These are phyloP conservation scores for Colossoma macropomum DNA, from an alignment of 2,113 vertebrate species.

Conservation along the genomic window DNA sequence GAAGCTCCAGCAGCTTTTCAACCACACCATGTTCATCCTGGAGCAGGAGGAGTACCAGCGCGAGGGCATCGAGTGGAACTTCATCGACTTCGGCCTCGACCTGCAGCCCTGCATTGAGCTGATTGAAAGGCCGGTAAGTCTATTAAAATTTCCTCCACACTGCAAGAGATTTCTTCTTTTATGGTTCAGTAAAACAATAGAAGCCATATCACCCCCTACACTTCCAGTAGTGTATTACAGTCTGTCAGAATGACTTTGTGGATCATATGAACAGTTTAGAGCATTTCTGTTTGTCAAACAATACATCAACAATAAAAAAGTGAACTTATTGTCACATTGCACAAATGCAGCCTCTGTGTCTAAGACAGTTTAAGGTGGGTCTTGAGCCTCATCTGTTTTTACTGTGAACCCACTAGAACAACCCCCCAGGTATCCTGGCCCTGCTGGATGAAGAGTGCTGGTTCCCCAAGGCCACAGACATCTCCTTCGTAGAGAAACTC, in stretches of 20 bases:
- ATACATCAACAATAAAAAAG: no score
- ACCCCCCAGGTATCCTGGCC: constrained; percentile 94
- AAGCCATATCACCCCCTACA: no score
- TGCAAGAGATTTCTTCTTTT: no score
- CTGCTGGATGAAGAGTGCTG: constrained; percentile 98
- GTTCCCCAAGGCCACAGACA: constrained; percentile 98
- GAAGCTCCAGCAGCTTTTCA: constrained; percentile 91
- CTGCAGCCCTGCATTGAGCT: constrained; percentile 90
- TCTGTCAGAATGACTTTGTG: neutral
- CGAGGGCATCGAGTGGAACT: constrained; percentile 91
- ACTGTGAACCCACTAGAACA: constrained; percentile 78
- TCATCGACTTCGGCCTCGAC: constrained; percentile 90
- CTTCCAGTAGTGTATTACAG: no score
- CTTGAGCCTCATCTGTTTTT: constrained; percentile 2
- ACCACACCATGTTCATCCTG: constrained; percentile 92
- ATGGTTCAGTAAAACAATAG: no score
- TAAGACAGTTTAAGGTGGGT: neutral
- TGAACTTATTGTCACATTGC: no score
- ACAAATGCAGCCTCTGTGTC: no score
- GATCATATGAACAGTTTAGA: neutral
- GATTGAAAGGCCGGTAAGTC: constrained; percentile 86
- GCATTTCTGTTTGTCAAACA: no score
- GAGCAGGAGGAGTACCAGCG: constrained; percentile 90
- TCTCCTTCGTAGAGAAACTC: constrained; percentile 95
- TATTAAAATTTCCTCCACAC: no score